phyloP scores from a whole-genome alignment of 2,797 vertebrate genomes.

The Leptatherina wallacei region DNA sequence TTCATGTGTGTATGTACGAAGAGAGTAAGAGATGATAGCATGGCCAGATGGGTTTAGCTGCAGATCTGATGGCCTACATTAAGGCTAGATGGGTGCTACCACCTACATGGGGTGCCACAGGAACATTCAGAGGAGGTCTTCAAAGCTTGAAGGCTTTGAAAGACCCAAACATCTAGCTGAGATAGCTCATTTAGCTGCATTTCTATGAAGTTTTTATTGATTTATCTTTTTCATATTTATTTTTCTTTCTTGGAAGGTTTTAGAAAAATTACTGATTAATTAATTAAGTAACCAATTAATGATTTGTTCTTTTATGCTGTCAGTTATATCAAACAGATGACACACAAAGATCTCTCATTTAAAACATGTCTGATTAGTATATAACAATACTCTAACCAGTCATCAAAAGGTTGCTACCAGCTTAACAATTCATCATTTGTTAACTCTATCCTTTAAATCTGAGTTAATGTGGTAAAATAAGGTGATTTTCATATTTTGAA shows the following conservation, averaged over 20 bases:
- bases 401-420: not conserved
- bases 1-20: conserved; percentile 34
- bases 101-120: conserved; percentile 72
- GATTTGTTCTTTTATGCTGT: not conserved
- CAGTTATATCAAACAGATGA: not conserved
- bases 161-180: conserved; percentile 3
- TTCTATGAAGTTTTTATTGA: conserved; percentile 31
- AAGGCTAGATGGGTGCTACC: conserved; percentile 70
- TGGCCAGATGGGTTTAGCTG: conserved; percentile 82
- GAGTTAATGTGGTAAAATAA: not conserved
- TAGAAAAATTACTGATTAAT: not conserved
- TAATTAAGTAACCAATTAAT: not conserved
- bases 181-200: conserved; percentile 12
- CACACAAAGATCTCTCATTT: not conserved
- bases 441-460: not conserved
- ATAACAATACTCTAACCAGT: not conserved
- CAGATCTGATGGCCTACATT: conserved; percentile 82
- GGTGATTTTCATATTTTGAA: conserved; percentile 2
- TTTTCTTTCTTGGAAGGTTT: not conserved
- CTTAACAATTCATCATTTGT: not conserved
- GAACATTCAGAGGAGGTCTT: conserved; percentile 66
- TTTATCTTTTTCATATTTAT: not conserved
- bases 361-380: not conserved
- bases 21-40: conserved; percentile 47
- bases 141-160: conserved; percentile 58